phyloP scores from a whole-genome alignment of 2,888 invertebrate genomes.

The Hydroisotoma schaefferi region DNA sequence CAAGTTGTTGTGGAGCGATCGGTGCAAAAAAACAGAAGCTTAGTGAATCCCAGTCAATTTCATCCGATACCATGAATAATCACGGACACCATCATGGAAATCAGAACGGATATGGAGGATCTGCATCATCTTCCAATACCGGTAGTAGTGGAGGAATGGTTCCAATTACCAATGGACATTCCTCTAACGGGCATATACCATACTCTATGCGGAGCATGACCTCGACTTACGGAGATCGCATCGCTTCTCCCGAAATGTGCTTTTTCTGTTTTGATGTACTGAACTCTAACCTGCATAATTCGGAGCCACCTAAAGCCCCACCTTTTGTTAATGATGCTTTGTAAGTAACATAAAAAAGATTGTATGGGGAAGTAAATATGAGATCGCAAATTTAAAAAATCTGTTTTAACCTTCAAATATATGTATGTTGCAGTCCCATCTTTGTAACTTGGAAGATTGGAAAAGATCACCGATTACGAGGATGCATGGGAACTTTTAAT shows the following conservation, averaged over 20 bases:
- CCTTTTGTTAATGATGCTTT: slow-evolving; percentile 91
- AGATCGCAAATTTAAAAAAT: background rate
- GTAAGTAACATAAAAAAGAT: slow-evolving; percentile 60
- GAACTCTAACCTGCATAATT: slow-evolving; percentile 86
- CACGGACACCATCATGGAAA: slow-evolving; percentile 46
- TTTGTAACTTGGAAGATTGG: slow-evolving; percentile 99
- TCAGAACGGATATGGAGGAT: slow-evolving; percentile 49
- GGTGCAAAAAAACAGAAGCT: slow-evolving; percentile 77
- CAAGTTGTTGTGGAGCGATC: slow-evolving; percentile 74
- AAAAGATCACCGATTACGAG: slow-evolving; percentile 87
- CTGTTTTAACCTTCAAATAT: slow-evolving; percentile 18
- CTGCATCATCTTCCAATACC: slow-evolving; percentile 53
- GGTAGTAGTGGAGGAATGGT: slow-evolving; percentile 42
- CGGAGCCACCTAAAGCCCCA: slow-evolving; percentile 86
- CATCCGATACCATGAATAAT: slow-evolving; percentile 50
- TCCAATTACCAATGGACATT: slow-evolving; percentile 47
- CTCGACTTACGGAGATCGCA: slow-evolving; percentile 50
- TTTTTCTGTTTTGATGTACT: slow-evolving; percentile 99
- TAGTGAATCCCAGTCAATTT: slow-evolving; percentile 59
- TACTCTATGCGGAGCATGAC: slow-evolving; percentile 5
- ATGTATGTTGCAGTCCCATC: slow-evolving; percentile 66
- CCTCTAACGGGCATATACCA: slow-evolving; percentile 19
- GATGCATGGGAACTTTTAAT: slow-evolving; percentile 98
- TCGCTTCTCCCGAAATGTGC: slow-evolving; percentile 94
- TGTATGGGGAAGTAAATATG: background rate